Conservation (phyloP, 2,113 vertebrate genomes). For the Meles meles region DNA sequence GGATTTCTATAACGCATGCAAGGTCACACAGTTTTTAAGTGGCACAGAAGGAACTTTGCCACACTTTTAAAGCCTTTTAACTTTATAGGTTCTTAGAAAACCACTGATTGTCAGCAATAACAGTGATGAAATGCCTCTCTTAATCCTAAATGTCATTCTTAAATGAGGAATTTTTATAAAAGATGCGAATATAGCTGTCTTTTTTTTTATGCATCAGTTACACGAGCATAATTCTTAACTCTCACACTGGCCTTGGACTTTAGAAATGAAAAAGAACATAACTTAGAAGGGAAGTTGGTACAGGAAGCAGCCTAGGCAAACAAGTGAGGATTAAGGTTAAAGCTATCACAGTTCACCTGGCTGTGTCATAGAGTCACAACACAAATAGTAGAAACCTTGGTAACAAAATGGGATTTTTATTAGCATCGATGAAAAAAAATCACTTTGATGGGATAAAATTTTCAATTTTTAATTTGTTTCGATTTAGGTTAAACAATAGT, state of each 20-base stretch:
- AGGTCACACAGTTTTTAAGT: background rate
- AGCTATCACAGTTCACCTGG: background rate
- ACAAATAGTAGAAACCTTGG: background rate
- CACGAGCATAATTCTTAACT: background rate
- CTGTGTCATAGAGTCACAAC: background rate
- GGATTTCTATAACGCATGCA: background rate
- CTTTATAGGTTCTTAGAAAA: background rate
- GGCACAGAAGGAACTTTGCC: background rate
- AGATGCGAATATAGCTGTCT: background rate
- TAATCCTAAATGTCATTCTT: background rate
- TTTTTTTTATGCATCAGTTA: background rate
- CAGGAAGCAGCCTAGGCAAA: background rate
- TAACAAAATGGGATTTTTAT: background rate
- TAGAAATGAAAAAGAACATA: background rate
- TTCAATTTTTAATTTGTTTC: background rate
- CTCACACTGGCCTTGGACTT: background rate
- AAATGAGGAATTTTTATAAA: background rate
- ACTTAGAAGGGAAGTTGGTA: background rate
- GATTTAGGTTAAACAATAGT: background rate
- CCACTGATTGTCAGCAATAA: background rate
- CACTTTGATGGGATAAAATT: background rate
- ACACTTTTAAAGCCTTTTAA: background rate
- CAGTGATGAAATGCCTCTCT: background rate
- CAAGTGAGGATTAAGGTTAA: background rate
- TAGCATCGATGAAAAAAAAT: conserved; percentile 18